Evolutionary conservation across 2,797 vertebrate species (phyloP).

Genomic region (Coluber constrictor): DNA sequence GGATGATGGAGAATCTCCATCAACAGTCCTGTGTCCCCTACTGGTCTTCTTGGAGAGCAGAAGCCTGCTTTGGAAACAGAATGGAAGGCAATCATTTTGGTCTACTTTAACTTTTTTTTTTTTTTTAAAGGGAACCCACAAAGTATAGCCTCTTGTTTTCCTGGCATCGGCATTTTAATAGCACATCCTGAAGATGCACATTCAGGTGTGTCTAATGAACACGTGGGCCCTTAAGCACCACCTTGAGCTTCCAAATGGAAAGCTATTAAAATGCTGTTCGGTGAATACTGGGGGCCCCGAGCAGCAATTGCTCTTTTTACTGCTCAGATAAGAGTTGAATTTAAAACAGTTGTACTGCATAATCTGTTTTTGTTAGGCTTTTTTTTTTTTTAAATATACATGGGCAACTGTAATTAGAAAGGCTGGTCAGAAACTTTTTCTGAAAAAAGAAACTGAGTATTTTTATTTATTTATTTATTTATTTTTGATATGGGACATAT

Average conservation of each 20-base stretch:
- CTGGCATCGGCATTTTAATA: background rate
- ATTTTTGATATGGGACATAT: too few relatives aligned
- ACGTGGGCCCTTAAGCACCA: background rate
- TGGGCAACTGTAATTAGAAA: background rate
- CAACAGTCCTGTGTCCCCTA: too few relatives aligned
- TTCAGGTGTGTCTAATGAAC: slow-evolving; percentile 1
- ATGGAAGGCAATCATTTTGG: background rate
- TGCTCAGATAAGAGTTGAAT: background rate
- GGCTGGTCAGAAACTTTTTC: background rate
- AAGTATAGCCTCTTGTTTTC: slow-evolving; percentile 1
- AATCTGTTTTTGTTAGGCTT: background rate
- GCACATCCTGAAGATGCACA: background rate
- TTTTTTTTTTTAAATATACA: background rate
- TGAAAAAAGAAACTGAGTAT: background rate
- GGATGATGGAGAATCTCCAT: background rate
- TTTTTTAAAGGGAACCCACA: background rate
- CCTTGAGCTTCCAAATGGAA: background rate
- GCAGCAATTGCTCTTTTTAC: slow-evolving; percentile 2
- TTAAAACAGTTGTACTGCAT: slow-evolving; percentile 5
- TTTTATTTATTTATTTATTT: too few relatives aligned
- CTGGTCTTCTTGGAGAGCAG: background rate
- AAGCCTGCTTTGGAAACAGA: background rate
- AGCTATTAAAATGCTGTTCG: background rate
- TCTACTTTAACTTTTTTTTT: background rate
- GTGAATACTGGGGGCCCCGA: background rate